Percentiles rank a stretch among this genome's conserved stretches.
Evolutionary conservation across 2,113 vertebrate genomes (phyloP).

Genomic region (Campylomormyrus numenius): DNA sequence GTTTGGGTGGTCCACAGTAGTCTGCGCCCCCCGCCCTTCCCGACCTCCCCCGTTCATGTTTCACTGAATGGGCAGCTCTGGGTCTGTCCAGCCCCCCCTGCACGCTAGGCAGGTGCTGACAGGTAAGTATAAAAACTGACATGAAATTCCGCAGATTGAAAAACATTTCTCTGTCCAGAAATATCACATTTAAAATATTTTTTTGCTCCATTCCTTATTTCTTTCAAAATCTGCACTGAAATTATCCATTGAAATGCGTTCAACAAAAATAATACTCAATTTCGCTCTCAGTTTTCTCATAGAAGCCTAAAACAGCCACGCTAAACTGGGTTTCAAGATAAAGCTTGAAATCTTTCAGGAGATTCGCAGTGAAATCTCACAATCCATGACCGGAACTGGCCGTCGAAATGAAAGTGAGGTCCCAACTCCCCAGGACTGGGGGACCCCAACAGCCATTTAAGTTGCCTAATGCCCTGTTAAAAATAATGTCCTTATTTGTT

Average conservation of each 20-base stretch:
- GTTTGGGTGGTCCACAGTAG: background rate
- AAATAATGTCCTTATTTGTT: background rate
- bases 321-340: background rate
- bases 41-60: background rate
- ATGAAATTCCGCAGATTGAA: background rate
- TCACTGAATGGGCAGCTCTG: background rate
- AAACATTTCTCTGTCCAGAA: background rate
- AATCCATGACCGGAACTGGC: background rate
- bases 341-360: background rate
- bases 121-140: background rate
- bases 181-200: background rate
- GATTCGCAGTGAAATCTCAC: background rate
- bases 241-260: background rate
- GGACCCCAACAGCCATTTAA: background rate
- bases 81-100: background rate
- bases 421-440: background rate
- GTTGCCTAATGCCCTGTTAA: no score
- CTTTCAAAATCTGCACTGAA: background rate
- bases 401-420: background rate
- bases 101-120: background rate
- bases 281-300: background rate
- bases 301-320: background rate
- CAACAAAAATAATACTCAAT: background rate
- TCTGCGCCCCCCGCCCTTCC: background rate
- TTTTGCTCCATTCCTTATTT: background rate